Evolutionary conservation across 1,140 invertebrate species (phyloP), one percentile per base, ranked within the genome.

Genomic region (Rhagoletis pomonella): DNA sequence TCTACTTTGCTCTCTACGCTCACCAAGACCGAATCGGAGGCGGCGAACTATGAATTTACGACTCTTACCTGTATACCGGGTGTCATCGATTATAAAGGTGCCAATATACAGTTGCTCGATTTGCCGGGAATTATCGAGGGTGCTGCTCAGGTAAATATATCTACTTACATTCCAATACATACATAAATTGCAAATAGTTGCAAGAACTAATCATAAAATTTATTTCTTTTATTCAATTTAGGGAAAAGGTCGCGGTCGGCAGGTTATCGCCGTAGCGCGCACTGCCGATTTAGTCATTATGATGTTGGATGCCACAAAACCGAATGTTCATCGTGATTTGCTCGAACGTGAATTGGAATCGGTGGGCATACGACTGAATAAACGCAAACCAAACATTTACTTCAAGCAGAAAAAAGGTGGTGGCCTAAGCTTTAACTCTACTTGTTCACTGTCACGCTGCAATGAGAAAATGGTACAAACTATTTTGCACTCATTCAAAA

Each of bases 51-150:
- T 94, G 99, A 99, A 94, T 99, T 99, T 93, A 99, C 99, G 88
- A 99, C 99, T 0, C 94, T 99, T 65, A 99, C 99, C 44, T 99
- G 99, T 94, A 99, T 99, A 91, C 99, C 99, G 81, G 99, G 99
- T 87, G 98, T 99, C 0, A 99, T 99, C 89, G 97, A 99, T 93
- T 99, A 99, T 92, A 98, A 99, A 93, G 98, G 98, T 86, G 99
- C 99, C 19, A 99, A 99, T 93, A 99, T 99, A 93, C 99, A 99
- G 92, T 94, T 99, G 77, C 95, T 99, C 2, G 99, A 99, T 96
- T 95, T 99, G 90, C 99, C 99, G 89, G 99, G 98, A 92, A 98
- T 97, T 90, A 99, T 99, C 93, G 98, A 99, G 95, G 98, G 98
- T 89, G 98, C 98, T 91, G 96, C 98, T 39, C 97, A 98, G 94